Evolutionary conservation across 2,888 invertebrate genomes (phyloP), one percentile per base, ranked within the genome.

Genomic region (Deilephila porcellus): DNA sequence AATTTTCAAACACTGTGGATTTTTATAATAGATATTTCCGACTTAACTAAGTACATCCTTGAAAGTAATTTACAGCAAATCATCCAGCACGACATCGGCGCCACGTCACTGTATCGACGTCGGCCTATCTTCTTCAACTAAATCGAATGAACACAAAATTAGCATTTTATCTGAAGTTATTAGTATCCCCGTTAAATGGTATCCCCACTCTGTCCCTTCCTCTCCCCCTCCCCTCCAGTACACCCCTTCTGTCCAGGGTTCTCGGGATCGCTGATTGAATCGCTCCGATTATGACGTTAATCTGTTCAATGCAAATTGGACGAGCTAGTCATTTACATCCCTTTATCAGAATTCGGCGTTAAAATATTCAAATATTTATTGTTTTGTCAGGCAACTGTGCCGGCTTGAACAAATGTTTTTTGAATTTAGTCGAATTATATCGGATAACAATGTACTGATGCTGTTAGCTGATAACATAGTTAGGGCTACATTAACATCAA

Each of bases 121-220:
- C 80, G 75, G 84, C 86, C 87, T 88, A 90, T 90, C 90, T 88
- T 81, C 86, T 85, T 86, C 84, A 78, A 84, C 87, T 86, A 90
- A 93, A 94, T 94, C 91, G 92, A 94, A 94, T 90, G 92, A 93
- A 93, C 90, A 94, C 93, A 94, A 93, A 93, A 94, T 94, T 94
- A 91, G 91, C 94, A 94, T 93, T 93, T 94, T 94, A 93, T 93
- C 93, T 91, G 79, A 85, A 91, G 90, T 91, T 93, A 93, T 93
- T 93, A 93, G 92, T 91, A 90, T 87, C 88, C 84, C 85, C 87
- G 84, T 88, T 83, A 86, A 90, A 89, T 85, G 86, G 81, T 82
- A 83, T 82, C 79, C 74, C 76, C 81, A 72, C 77, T 75, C 78
- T 80, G 79, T 77, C 75, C 78, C 74, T 45, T 11, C 75, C 77